Conservation (phyloP, 2,888 invertebrate genomes). For the Caradrina clavipalpis region DNA sequence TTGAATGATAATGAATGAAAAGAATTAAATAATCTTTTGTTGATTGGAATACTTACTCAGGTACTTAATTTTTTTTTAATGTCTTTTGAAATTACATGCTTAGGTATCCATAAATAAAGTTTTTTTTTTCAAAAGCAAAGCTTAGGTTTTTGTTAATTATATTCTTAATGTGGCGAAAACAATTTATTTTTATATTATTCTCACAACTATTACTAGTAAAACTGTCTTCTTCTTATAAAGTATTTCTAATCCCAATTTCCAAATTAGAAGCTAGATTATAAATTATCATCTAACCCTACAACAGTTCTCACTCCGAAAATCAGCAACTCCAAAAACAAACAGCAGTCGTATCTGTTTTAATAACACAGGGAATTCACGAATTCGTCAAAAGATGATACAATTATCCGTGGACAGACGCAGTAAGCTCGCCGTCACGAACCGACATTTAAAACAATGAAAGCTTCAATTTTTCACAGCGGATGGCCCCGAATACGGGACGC, state of each 20-base stretch:
- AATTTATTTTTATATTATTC: neutral
- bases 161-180: too few species aligned
- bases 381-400: conserved; percentile 75
- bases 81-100: too few species aligned
- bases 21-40: too few species aligned
- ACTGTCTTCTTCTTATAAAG: neutral
- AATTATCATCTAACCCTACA: conserved; percentile 8
- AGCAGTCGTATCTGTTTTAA: conserved; percentile 43
- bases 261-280: neutral
- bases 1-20: too few species aligned
- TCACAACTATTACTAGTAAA: neutral
- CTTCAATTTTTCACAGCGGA: conserved; percentile 87
- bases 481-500: conserved; percentile 73
- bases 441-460: conserved; percentile 89
- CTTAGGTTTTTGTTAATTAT: too few species aligned
- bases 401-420: conserved; percentile 71
- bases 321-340: conserved; percentile 29
- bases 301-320: conserved; percentile 25
- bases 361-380: conserved; percentile 57
- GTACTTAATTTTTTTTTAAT: too few species aligned
- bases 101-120: too few species aligned
- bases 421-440: conserved; percentile 79
- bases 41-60: too few species aligned
- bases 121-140: too few species aligned
- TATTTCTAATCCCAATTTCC: neutral